Conservation (phyloP, 2,797 vertebrate genomes). For the Lates japonicus region DNA sequence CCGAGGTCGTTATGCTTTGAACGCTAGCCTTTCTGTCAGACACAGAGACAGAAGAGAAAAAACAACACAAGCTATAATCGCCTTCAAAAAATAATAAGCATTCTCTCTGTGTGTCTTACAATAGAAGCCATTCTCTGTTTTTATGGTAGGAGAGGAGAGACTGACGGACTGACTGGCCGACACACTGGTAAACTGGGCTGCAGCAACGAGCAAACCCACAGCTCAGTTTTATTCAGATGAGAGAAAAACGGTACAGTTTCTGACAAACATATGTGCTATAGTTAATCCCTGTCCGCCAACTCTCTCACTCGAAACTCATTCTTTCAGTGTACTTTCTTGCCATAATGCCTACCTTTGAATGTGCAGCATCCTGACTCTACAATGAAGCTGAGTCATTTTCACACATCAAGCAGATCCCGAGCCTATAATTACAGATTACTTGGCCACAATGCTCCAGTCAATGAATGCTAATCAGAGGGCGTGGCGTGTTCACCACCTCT, state of each 20-base stretch:
- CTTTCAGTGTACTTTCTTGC: neutral
- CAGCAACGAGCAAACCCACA: conserved; percentile 49
- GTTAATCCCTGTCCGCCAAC: conserved; percentile 22
- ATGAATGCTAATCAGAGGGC: conserved; percentile 68
- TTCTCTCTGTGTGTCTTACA: conserved; percentile 65
- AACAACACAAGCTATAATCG: conserved; percentile 74
- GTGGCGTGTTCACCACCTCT: conserved; percentile 39
- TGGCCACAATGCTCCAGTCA: conserved; percentile 62
- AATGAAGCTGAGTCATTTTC: conserved; percentile 51
- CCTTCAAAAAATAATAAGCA: conserved; percentile 75
- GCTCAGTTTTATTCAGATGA: conserved; percentile 32
- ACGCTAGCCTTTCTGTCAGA: conserved; percentile 47
- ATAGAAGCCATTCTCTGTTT: conserved; percentile 70
- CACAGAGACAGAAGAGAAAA: conserved; percentile 55
- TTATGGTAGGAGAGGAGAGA: conserved; percentile 63
- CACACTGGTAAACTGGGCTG: conserved; percentile 52
- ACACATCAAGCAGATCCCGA: conserved; percentile 53
- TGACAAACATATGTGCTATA: conserved; percentile 40
- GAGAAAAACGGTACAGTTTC: conserved; percentile 33
- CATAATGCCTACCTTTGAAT: conserved; percentile 38
- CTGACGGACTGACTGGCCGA: conserved; percentile 43
- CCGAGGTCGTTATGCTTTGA: conserved; percentile 62
- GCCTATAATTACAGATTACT: conserved; percentile 67
- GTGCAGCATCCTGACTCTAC: conserved; percentile 49
- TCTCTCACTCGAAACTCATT: neutral